phyloP scores from a whole-genome alignment of 2,888 invertebrate species.

The Synergus umbraculus region DNA sequence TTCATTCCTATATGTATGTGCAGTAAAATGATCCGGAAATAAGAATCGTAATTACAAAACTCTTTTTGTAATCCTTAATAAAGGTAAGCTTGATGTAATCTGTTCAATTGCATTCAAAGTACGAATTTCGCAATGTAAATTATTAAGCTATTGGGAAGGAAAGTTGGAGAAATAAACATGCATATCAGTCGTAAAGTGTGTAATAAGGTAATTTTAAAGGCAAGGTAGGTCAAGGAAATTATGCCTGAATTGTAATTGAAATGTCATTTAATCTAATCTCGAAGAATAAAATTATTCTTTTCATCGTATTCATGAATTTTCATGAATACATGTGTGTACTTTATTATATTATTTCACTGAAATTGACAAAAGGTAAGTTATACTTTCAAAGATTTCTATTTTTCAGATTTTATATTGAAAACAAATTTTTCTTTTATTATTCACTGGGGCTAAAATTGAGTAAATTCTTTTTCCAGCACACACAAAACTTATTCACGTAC shows the following conservation, averaged over 20 bases:
- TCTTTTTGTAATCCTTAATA: slow-evolving; percentile 3
- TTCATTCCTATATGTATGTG: not conserved
- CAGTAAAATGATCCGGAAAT: slow-evolving; percentile 12
- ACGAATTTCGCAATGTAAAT: not conserved
- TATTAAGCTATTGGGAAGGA: not conserved
- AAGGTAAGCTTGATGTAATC: slow-evolving; percentile 15
- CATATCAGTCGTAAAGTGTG: slow-evolving; percentile 24
- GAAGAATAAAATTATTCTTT: not conserved
- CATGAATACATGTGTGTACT: not conserved
- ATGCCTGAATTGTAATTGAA: slow-evolving; percentile 20
- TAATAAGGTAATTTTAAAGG: slow-evolving; percentile 22
- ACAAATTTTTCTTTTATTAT: too few species aligned
- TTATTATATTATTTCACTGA: too few species aligned
- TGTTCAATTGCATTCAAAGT: slow-evolving; percentile 2
- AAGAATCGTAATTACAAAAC: slow-evolving; percentile 20
- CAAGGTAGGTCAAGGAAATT: slow-evolving; percentile 19
- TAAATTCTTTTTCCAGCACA: too few species aligned
- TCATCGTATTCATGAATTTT: not conserved
- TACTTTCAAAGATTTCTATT: not conserved
- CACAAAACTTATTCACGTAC: slow-evolving; percentile 43
- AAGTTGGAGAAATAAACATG: slow-evolving; percentile 5
- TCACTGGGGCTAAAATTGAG: too few species aligned
- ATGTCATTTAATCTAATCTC: slow-evolving; percentile 3
- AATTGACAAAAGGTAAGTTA: not conserved
- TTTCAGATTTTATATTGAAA: too few species aligned